Evolutionary conservation across 2,888 invertebrate species (phyloP), one percentile per base, ranked within the genome.

Genomic region (Calliopum simillimum): DNA sequence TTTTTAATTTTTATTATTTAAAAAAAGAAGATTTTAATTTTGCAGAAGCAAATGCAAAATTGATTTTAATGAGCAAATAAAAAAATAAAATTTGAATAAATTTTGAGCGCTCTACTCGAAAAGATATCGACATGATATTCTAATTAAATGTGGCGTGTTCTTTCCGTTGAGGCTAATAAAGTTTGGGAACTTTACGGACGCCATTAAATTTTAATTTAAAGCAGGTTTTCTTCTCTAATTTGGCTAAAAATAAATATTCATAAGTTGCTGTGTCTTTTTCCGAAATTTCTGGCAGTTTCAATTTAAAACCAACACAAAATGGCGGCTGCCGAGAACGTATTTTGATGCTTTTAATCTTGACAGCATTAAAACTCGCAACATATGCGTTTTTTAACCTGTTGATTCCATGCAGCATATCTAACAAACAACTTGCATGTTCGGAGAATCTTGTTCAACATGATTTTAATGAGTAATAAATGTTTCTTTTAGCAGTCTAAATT

Each of bases 61-160:
- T 53, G n/a, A 33, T 67, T 63, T 64, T 53, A 43, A 64, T 64
- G 43, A 19, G 59, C 51, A 61, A 61, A 68, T 61, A 14, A 33
- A 56, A 56, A 55, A 13, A 16, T 25, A 61, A 56, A 55, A 61
- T 70, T 71, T 64, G 56, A 62, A 71, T 71, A 68, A 63, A 53
- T 64, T 68, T 64, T 53, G 49, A 68, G 64, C 47, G n/a, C 53
- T 33, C 3, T 41, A 19, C 41, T 55, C 16, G 3, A 53, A 58
- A 67, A 58, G 44, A 61, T 14, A 58, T n/a, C n/a, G n/a, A n/a
- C 63, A 47, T 44, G 53, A 58, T 16, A 67, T 16, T 23, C 16
- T 49, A 67, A 67, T 67, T 67, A 58, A 67, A 67, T 19, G 14
- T 33, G 12, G 5, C 23, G 21, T 14, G 8, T 21, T 44, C 43